Base-by-base conservation (phyloP, 2,113 vertebrate species). In the Apodemus speciosus region DNA sequence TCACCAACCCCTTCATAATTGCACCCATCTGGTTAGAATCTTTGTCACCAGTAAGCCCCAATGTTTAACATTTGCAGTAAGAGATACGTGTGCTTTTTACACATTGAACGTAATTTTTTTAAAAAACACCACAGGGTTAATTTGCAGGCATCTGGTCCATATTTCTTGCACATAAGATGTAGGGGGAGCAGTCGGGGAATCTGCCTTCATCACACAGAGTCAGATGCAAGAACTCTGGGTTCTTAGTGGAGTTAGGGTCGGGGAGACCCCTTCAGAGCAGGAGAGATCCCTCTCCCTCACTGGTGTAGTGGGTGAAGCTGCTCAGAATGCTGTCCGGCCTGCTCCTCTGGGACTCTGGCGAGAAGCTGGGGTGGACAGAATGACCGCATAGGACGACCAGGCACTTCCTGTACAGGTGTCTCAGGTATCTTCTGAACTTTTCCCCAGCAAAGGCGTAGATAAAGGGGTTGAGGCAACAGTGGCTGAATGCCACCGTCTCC, bases 371-470 rank as follows among this genome's bases (percentile, higher is more conserved):
- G 1, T 94, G 97, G 32, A 92, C 95, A 0, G 96, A 64, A 11
- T 66, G 97, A 16, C 97, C 94, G 2, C 97, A 98, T 27, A 97
- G 60, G 95, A 62, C 97, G 0, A 97, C 96, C 69, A 97, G 96
- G 43, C 94, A 97, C 58, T 96, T 98, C 15, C 96, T 60, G 53
- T 97, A 97, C 35, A 98, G 51, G 0, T 35, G 89, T n/a, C 56
- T 43, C 49, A 99, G 86, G 40, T 98, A 98, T 53, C 98, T 99
- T 85, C 98, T 98, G 94, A 99, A 99, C 94, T 99, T 99, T 97
- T 99, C 98, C 30, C 99, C 99, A 23, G 99, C 98, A 81, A 99
- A 99, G 0, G 98, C 99, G 5, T 99, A 99, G 95, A 99, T 99
- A 8, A 99, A 6, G 35, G 99, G 99, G 85, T 99, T 99, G 21